These are phyloP conservation scores for Caretta caretta DNA, from an alignment of 2,113 vertebrate genomes.

Conservation along the genomic window DNA sequence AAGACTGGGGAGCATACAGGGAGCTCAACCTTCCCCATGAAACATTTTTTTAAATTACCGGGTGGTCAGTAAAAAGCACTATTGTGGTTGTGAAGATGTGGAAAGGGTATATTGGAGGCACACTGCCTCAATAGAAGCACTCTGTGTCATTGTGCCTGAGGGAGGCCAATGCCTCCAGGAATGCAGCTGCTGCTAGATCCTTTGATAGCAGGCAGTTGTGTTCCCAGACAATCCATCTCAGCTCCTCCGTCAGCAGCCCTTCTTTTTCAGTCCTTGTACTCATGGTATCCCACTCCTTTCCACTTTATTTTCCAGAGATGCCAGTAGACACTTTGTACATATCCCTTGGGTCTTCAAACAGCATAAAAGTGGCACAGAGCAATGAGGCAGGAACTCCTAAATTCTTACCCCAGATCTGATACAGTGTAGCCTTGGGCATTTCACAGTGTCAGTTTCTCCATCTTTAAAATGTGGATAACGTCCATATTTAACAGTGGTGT, in stretches of 20 bases:
- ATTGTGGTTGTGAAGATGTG: not conserved
- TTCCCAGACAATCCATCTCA: not conserved
- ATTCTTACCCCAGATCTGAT: not conserved
- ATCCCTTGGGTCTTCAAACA: not conserved
- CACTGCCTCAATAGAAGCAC: not conserved
- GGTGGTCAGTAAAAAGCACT: not conserved
- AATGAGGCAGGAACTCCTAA: not conserved
- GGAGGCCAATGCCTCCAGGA: not conserved
- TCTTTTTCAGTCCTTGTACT: not conserved
- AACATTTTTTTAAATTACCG: not conserved
- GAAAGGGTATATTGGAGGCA: not conserved
- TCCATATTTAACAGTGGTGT: rapidly evolving
- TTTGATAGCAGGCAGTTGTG: not conserved
- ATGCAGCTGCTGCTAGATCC: not conserved
- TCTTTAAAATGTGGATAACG: not conserved
- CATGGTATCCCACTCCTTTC: not conserved
- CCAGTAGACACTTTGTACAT: not conserved
- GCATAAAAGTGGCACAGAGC: not conserved
- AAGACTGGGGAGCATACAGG: not conserved
- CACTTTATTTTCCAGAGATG: not conserved
- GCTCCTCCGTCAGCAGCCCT: not conserved
- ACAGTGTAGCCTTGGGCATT: not conserved
- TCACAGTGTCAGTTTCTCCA: not conserved
- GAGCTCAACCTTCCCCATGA: not conserved
- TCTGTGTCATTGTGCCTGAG: not conserved